These are phyloP conservation scores for Clarias platycephalus DNA, from an alignment of 2,797 vertebrate species.

Conservation along the genomic window DNA sequence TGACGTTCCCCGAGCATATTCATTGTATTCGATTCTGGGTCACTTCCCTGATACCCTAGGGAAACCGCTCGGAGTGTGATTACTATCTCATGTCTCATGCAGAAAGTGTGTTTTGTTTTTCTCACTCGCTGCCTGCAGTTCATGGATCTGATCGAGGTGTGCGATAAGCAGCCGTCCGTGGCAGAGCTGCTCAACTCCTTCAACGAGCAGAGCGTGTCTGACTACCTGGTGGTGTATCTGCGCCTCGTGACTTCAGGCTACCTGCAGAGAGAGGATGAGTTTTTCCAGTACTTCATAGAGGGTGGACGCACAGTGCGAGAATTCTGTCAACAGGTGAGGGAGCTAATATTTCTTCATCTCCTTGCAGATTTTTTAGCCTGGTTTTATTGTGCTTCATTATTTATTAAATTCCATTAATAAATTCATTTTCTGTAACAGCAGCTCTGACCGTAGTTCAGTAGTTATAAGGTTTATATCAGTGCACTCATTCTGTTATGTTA, in stretches of 20 bases:
- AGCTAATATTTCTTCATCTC: neutral
- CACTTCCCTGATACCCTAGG: neutral
- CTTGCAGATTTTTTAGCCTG: too few relatives aligned
- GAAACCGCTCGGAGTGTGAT: neutral
- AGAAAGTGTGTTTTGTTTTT: neutral
- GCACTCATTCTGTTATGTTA: too few relatives aligned
- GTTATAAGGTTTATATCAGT: too few relatives aligned
- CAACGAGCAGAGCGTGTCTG: constrained; percentile 91
- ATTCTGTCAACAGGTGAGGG: constrained; percentile 89
- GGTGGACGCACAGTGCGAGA: constrained; percentile 92
- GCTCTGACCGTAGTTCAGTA: too few relatives aligned
- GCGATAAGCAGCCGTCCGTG: constrained; percentile 85
- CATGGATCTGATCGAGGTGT: constrained; percentile 92
- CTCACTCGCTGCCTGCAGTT: constrained; percentile 72
- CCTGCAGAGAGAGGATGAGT: constrained; percentile 85
- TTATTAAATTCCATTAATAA: neutral
- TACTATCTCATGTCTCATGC: constrained; percentile 4
- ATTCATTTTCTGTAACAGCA: neutral
- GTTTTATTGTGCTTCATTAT: neutral
- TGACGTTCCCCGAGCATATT: neutral
- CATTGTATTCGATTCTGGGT: constrained; percentile 9
- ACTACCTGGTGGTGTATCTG: constrained; percentile 93
- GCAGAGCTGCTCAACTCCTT: constrained; percentile 85
- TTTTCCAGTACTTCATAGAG: constrained; percentile 93
- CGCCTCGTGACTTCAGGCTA: constrained; percentile 91